These are phyloP conservation scores for Mercenaria mercenaria DNA, from an alignment of 1,140 invertebrate species.

Conservation along the genomic window DNA sequence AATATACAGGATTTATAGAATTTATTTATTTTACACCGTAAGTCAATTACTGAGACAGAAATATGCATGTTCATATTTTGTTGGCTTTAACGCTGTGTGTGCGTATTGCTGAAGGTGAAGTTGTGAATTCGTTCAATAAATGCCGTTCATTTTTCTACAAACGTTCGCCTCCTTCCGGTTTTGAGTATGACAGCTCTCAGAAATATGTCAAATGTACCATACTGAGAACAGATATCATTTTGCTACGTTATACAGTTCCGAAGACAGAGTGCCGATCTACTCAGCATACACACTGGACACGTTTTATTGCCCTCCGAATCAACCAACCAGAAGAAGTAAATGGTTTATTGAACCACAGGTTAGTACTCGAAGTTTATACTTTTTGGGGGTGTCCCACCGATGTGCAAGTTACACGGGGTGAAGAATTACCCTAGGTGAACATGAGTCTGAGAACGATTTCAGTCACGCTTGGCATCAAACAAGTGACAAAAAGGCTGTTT, in stretches of 20 bases:
- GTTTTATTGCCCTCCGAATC: neutral
- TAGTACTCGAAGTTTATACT: too few species aligned
- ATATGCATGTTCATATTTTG: too few species aligned
- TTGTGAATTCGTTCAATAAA: neutral
- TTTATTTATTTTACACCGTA: too few species aligned
- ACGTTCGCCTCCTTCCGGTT: neutral
- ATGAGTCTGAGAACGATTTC: too few species aligned
- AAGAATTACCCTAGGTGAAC: too few species aligned
- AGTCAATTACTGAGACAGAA: too few species aligned
- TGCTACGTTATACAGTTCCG: neutral
- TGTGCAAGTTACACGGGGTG: too few species aligned
- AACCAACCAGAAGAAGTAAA: neutral
- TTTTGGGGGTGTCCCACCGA: too few species aligned
- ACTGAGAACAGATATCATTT: neutral
- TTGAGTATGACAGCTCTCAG: neutral
- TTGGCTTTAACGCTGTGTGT: too few species aligned
- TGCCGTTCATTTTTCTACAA: neutral
- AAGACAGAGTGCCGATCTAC: neutral
- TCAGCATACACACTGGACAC: neutral
- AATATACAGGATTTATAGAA: too few species aligned
- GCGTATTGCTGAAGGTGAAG: neutral
- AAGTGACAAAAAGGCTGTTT: too few species aligned
- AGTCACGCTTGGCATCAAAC: too few species aligned
- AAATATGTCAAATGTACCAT: neutral
- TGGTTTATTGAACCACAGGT: conserved; percentile 5